These are phyloP conservation scores for Epinotia nisella DNA, from an alignment of 2,888 invertebrate genomes.

Conservation along the genomic window DNA sequence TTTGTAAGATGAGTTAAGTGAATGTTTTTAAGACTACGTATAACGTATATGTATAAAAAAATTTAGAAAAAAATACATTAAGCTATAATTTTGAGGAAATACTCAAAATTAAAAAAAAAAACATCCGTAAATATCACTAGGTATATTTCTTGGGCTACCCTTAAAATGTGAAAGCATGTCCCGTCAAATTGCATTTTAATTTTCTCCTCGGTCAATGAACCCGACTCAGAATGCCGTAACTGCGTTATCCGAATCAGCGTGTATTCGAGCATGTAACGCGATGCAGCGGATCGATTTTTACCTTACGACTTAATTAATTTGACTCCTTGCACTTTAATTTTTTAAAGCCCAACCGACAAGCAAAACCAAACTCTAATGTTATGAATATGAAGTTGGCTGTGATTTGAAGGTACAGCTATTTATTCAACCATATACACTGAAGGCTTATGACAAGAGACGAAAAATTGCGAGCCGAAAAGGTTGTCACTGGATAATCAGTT, in stretches of 20 bases:
- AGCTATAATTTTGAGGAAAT: no score
- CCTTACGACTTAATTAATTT: constrained; percentile 76
- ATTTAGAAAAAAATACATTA: neutral
- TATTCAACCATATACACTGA: constrained; percentile 58
- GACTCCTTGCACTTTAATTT: constrained; percentile 46
- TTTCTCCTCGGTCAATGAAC: constrained; percentile 41
- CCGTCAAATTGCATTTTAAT: constrained; percentile 27
- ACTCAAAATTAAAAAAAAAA: neutral
- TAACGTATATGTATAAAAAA: neutral
- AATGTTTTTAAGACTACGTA: neutral
- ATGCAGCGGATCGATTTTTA: constrained; percentile 74
- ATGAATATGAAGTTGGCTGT: constrained; percentile 37
- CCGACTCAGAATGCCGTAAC: constrained; percentile 46
- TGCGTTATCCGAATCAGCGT: constrained; percentile 50
- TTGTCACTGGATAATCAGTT: constrained; percentile 63
- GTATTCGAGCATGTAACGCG: constrained; percentile 72
- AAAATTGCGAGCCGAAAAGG: constrained; percentile 57
- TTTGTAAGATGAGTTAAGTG: neutral
- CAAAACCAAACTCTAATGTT: constrained; percentile 35
- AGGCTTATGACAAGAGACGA: constrained; percentile 58
- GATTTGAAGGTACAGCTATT: constrained; percentile 11
- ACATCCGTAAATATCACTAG: neutral
- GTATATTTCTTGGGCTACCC: neutral
- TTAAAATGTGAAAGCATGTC: constrained; percentile 21
- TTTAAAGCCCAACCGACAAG: constrained; percentile 4